Evolutionary conservation across 2,113 vertebrate species (phyloP).

Genomic region (Carettochelys insculpta): DNA sequence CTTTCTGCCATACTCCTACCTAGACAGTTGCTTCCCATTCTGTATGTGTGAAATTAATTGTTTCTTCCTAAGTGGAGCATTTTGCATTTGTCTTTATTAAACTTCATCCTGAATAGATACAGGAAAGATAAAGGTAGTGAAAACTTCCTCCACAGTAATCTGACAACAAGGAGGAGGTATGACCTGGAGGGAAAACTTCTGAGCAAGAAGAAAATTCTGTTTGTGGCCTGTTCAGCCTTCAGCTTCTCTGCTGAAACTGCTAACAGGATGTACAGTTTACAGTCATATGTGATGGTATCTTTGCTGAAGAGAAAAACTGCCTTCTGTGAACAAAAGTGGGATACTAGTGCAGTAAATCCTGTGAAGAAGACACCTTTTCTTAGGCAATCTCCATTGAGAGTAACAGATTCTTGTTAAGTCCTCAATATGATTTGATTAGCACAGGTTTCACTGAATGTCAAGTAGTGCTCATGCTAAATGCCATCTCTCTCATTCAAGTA

Average conservation of each 20-base stretch:
- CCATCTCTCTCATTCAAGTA: background rate
- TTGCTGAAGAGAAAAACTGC: background rate
- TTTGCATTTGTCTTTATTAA: too few species aligned
- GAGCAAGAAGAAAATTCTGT: background rate
- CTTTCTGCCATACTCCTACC: too few species aligned
- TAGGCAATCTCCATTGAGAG: background rate
- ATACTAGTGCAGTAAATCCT: background rate
- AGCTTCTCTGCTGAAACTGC: background rate
- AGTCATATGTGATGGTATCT: background rate
- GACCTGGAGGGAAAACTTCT: background rate
- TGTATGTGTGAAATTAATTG: too few species aligned
- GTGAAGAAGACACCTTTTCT: fast-evolving
- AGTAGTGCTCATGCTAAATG: background rate
- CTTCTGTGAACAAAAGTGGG: background rate
- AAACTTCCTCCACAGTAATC: fast-evolving
- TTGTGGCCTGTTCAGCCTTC: background rate
- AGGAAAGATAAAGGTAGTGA: background rate
- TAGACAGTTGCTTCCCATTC: too few species aligned
- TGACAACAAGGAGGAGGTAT: fast-evolving
- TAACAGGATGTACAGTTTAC: background rate
- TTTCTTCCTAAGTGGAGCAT: too few species aligned
- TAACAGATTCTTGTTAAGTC: background rate
- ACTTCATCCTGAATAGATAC: too few species aligned
- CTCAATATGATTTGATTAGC: background rate
- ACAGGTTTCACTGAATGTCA: background rate